Conservation (phyloP, 23 tunicate species). For the Phallusia fumigata region DNA sequence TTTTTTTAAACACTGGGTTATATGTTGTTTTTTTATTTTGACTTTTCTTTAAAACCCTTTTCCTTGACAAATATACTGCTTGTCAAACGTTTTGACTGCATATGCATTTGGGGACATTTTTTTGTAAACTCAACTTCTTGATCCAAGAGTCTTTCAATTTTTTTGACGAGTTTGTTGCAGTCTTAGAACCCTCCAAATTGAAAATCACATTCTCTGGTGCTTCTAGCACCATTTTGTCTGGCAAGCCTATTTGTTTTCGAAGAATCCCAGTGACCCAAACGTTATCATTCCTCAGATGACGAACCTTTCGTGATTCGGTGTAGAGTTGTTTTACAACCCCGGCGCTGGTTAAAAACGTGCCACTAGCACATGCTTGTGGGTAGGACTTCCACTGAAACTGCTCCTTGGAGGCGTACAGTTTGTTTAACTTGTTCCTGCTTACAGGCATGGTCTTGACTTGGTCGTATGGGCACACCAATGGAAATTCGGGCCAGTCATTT, state of each 20-base stretch:
- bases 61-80: too few species aligned
- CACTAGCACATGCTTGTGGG: neutral
- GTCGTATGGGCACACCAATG: neutral
- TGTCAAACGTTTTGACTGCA: neutral
- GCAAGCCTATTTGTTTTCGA: neutral
- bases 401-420: neutral
- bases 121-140: too few species aligned
- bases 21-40: too few species aligned
- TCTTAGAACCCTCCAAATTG: neutral
- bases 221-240: neutral
- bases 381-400: neutral
- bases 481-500: neutral
- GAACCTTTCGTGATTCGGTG: neutral
- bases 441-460: neutral
- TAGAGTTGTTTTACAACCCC: neutral
- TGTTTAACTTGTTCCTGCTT: neutral
- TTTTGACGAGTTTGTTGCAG: too few species aligned
- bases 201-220: neutral
- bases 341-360: neutral
- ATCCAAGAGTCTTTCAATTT: too few species aligned
- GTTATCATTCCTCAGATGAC: neutral
- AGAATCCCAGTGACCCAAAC: slow-evolving; percentile 6
- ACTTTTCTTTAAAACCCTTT: too few species aligned
- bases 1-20: too few species aligned
- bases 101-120: too few species aligned